These are phyloP conservation scores for Calyptomena viridis DNA, from an alignment of 2,113 vertebrate genomes.

Conservation along the genomic window DNA sequence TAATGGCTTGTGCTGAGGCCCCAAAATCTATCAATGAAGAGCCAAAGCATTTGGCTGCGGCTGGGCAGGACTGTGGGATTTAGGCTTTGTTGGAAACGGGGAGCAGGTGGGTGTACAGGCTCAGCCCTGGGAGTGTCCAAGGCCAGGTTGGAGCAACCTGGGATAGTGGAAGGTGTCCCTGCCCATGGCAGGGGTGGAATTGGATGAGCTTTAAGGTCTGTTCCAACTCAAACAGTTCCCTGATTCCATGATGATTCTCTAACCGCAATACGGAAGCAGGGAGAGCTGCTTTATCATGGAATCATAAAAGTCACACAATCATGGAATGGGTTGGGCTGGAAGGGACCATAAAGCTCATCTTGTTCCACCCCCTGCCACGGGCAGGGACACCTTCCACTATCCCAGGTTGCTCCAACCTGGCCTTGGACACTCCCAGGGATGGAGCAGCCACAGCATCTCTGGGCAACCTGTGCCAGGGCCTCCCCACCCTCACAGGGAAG, in stretches of 20 bases:
- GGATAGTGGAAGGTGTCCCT: neutral
- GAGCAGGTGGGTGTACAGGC: neutral
- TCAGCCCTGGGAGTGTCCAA: neutral
- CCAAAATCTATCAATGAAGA: neutral
- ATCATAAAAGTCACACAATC: neutral
- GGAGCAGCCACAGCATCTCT: neutral
- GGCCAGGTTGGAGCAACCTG: neutral
- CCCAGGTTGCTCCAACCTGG: neutral
- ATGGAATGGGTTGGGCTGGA: neutral
- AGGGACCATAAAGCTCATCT: neutral
- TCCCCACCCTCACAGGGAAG: neutral
- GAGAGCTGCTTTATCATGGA: neutral
- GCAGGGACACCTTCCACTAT: neutral
- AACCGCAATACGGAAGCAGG: neutral
- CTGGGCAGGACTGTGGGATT: neutral
- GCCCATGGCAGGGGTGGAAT: neutral
- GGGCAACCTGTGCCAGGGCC: neutral
- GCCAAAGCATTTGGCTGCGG: fast-evolving
- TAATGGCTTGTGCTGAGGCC: neutral
- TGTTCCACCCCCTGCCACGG: neutral
- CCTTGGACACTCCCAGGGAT: neutral
- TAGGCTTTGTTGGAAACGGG: neutral
- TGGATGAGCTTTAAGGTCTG: neutral
- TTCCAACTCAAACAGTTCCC: neutral
- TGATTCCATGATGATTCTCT: neutral